phyloP scores from a whole-genome alignment of 1,140 invertebrate species.

The Nilaparvata lugens region DNA sequence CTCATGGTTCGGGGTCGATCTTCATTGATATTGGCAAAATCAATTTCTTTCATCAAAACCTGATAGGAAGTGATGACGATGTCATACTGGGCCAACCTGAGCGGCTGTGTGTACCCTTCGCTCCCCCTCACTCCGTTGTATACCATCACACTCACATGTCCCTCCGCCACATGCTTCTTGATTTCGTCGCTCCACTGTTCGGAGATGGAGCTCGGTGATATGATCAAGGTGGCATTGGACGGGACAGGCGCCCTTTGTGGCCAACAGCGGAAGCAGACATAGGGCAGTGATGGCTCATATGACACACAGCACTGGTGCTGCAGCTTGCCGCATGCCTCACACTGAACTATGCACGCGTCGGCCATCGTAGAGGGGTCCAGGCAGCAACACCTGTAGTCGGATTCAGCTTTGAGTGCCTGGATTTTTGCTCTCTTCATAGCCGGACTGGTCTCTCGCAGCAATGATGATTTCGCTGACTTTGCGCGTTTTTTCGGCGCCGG shows the following conservation, averaged over 20 bases:
- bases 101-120: slow-evolving; percentile 52
- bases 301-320: slow-evolving; percentile 55
- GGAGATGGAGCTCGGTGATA: slow-evolving; percentile 57
- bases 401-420: too few relatives aligned
- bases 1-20: too few relatives aligned
- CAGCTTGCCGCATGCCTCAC: slow-evolving; percentile 43
- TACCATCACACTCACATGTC: slow-evolving; percentile 44
- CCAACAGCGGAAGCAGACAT: slow-evolving; percentile 55
- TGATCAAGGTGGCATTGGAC: slow-evolving; percentile 58
- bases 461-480: too few relatives aligned
- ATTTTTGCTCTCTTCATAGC: too few relatives aligned
- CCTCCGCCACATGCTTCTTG: slow-evolving; percentile 47
- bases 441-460: too few relatives aligned
- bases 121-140: slow-evolving; percentile 45
- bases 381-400: too few relatives aligned
- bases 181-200: slow-evolving; percentile 35
- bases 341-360: slow-evolving; percentile 38
- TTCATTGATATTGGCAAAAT: slow-evolving; percentile 37
- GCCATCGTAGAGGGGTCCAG: slow-evolving; percentile 2
- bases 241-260: slow-evolving; percentile 37
- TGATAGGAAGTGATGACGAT: slow-evolving; percentile 66
- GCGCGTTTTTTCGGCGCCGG: too few relatives aligned
- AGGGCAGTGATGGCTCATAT: slow-evolving; percentile 31
- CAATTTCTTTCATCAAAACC: slow-evolving; percentile 42
- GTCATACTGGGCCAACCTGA: slow-evolving; percentile 53